Base-by-base conservation (phyloP, 2,888 invertebrate species). In the Notocelia uddmanniana region DNA sequence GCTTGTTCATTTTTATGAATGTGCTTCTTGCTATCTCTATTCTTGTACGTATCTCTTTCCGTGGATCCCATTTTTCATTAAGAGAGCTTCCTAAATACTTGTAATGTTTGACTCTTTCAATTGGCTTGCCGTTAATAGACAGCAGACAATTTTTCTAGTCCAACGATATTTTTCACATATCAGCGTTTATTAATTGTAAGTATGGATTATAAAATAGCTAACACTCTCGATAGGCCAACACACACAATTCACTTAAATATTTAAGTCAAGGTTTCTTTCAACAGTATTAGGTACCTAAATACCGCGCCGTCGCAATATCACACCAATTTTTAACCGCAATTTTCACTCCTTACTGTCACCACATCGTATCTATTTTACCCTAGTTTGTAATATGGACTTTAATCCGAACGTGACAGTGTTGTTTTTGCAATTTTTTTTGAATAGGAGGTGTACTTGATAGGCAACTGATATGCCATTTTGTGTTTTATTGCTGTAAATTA, bases 401-500 rank as follows among this genome's bases (percentile, higher is more conserved):
- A 52, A 37, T 23, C 0, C 3, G 5, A 52, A 21, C 0, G 10
- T 0, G 6, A 37, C 9, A 37, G 15, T 0, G 63, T 52, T 23
- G 10, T 1, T 37, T 52, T 37, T 64, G 8, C 6, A 26, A 63
- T 1, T 15, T 6, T 10, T 6, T 0, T 21, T 21, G 21, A 21
- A 34, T 63, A 64, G 0, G 50, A 21, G 31, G 19, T 34, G 19
- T 31, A 11, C 18, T 13, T 34, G 52, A 19, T n/a, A 52, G 1
- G 11, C 11, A 18, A 19, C 10, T 19, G 10, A 23, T 50, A 52
- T 63, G 50, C 50, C 21, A 64, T 64, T n/a, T 64, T 52, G 6
- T 21, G 52, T 34, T 64, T 63, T 64, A 52, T 63, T 52, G 21
- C 15, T 13, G 19, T 31, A 64, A 64, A 64, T 52, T 64, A 64